Conservation (phyloP, 2,888 invertebrate genomes). For the Rhagonycha lutea region DNA sequence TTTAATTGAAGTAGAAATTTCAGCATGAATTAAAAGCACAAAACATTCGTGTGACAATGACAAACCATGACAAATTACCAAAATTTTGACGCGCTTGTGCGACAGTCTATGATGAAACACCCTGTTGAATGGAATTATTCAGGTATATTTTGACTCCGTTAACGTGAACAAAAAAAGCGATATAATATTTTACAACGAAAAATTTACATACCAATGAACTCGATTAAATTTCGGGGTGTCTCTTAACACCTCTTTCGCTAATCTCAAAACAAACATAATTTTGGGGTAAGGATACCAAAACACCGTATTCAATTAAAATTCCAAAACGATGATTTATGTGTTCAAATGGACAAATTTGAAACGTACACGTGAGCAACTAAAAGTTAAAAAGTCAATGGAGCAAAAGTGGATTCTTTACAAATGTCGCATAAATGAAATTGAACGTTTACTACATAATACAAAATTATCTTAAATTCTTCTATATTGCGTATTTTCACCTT, state of each 20-base stretch:
- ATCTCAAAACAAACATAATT: background rate
- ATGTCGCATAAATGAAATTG: background rate
- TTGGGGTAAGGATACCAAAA: background rate
- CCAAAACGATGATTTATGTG: background rate
- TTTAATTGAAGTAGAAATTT: background rate
- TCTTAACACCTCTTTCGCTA: background rate
- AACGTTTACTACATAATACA: background rate
- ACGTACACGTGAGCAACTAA: constrained; percentile 7
- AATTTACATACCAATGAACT: constrained; percentile 1
- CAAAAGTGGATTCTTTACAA: constrained; percentile 2
- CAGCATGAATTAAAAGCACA: background rate
- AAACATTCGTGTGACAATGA: constrained; percentile 23
- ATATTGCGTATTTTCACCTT: constrained; percentile 17
- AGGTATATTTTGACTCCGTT: constrained; percentile 15
- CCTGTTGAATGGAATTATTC: constrained; percentile 9
- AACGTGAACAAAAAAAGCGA: background rate
- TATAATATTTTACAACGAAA: background rate
- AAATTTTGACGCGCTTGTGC: constrained; percentile 28
- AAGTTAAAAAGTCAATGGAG: constrained; percentile 13
- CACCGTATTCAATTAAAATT: background rate
- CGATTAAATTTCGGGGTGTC: background rate
- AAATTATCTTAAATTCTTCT: constrained; percentile 26
- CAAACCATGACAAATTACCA: constrained; percentile 38
- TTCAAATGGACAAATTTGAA: background rate
- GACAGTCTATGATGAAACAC: constrained; percentile 34